A percentile compares a stretch with the other conserved stretches of the same genome.
phyloP scores from a whole-genome alignment of 2,888 invertebrate genomes.

The Cylindroiulus punctatus region DNA sequence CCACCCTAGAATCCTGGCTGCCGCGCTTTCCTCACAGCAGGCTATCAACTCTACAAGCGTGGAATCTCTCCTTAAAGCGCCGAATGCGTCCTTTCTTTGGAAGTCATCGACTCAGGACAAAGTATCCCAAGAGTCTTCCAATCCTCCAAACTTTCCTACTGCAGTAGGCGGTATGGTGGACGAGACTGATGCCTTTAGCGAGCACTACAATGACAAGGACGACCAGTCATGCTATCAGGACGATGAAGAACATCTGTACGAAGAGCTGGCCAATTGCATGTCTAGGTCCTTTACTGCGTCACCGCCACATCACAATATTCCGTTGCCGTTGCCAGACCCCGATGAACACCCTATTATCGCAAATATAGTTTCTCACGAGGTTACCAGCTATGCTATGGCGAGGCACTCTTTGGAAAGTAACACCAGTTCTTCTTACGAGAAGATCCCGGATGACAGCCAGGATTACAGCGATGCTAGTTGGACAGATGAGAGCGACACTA shows the following conservation, averaged over 20 bases:
- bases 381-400: background rate
- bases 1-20: slow-evolving; percentile 48
- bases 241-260: slow-evolving; percentile 50
- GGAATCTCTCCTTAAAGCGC: background rate
- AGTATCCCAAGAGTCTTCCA: slow-evolving; percentile 40
- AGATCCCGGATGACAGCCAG: slow-evolving; percentile 42
- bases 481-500: slow-evolving; percentile 43
- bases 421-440: slow-evolving; percentile 44
- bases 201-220: background rate
- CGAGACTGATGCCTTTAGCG: background rate
- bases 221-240: background rate
- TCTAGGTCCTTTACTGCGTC: background rate
- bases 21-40: background rate
- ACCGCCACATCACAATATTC: slow-evolving; percentile 35
- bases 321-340: slow-evolving; percentile 1
- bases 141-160: slow-evolving; percentile 10
- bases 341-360: background rate
- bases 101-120: slow-evolving; percentile 48
- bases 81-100: slow-evolving; percentile 54
- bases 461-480: slow-evolving; percentile 52
- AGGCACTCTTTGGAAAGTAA: slow-evolving; percentile 21
- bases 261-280: slow-evolving; percentile 46
- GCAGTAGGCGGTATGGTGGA: background rate
- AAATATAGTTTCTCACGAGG: background rate
- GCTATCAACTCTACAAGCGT: background rate